Conservation (phyloP, 2,888 invertebrate genomes). For the Phrixothrix hirtus region DNA sequence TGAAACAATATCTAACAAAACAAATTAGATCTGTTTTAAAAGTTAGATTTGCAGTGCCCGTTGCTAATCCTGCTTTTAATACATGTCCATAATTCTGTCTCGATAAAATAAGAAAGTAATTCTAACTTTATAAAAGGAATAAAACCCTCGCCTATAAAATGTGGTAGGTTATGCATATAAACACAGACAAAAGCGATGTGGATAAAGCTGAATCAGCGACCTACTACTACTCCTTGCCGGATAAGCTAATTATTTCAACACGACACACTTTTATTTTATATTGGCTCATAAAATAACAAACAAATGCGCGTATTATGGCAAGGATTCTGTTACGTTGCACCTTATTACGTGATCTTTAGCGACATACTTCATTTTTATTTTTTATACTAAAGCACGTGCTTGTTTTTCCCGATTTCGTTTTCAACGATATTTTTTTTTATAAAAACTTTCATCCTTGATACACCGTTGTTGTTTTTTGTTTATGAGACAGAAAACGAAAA, state of each 20-base stretch:
- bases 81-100: too few relatives aligned
- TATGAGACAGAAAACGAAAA: too few relatives aligned
- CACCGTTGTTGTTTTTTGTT: too few relatives aligned
- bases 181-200: conserved; percentile 9
- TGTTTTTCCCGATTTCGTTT: too few relatives aligned
- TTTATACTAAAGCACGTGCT: too few relatives aligned
- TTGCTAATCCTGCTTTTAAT: too few relatives aligned
- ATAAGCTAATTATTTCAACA: conserved; percentile 31
- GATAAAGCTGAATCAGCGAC: conserved; percentile 29
- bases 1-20: too few relatives aligned
- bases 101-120: neutral
- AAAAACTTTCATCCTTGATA: too few relatives aligned
- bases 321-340: conserved; percentile 27
- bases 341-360: conserved; percentile 27
- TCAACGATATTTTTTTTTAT: too few relatives aligned
- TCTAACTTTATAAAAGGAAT: neutral
- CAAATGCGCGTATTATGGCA: conserved; percentile 19
- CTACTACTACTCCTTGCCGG: conserved; percentile 29
- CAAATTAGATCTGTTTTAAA: too few relatives aligned
- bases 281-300: conserved; percentile 29
- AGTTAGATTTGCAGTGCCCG: too few relatives aligned
- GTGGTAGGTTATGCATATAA: conserved; percentile 14
- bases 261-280: conserved; percentile 32
- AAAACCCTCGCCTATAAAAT: conserved; percentile 1
- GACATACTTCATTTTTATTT: conserved; percentile 22